phyloP scores from a whole-genome alignment of 92 coral and sea anemone genomes.

The Bergia sp. region DNA sequence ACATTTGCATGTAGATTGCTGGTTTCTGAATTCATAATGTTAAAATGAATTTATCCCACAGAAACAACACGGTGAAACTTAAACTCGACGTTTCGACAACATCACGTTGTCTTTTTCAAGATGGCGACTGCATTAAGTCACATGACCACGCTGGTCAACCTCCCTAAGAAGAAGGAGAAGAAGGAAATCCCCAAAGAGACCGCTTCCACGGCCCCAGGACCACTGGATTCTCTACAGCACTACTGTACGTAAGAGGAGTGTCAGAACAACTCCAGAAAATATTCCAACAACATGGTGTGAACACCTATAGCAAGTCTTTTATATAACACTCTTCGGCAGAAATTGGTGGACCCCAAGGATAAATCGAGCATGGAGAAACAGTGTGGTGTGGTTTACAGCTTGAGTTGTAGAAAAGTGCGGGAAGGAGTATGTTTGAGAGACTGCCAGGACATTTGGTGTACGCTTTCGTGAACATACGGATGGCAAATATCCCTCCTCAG shows the following conservation, averaged over 20 bases:
- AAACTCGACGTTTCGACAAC: no score
- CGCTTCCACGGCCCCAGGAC: background rate
- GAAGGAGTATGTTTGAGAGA: background rate
- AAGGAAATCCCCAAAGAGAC: background rate
- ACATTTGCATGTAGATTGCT: no score
- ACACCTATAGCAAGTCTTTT: background rate
- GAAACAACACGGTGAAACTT: no score
- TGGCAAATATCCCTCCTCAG: no score
- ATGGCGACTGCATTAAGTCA: no score
- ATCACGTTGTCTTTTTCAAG: no score
- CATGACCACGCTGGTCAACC: background rate
- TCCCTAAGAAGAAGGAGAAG: background rate
- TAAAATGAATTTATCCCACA: no score
- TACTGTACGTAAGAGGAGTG: background rate
- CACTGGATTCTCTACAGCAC: background rate
- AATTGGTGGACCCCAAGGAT: background rate
- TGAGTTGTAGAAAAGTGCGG: background rate
- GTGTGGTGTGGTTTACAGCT: background rate
- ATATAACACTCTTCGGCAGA: background rate
- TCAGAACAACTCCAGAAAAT: constrained; percentile 4
- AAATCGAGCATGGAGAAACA: background rate
- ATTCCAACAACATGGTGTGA: background rate
- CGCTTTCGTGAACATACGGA: no score
- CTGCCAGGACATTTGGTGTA: no score
- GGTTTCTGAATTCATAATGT: no score